Base-by-base conservation (phyloP, 1,140 invertebrate genomes). In the Drosophila virilis region DNA sequence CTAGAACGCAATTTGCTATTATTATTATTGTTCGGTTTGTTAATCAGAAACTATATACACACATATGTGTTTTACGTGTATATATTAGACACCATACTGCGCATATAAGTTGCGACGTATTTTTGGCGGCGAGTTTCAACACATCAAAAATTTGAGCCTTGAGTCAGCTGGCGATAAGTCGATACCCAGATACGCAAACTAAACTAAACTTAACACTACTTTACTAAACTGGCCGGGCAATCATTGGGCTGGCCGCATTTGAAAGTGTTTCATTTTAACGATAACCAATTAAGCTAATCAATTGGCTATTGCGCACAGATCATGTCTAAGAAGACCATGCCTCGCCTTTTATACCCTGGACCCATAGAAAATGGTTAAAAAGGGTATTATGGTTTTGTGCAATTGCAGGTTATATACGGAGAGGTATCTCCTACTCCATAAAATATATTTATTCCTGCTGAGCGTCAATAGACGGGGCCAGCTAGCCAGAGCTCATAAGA, bases 121-220 rank as follows among this genome's bases (percentile, higher is more conserved):
- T 85, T 85, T 80, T 71, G 46, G 12, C 22, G 12, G 43, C 65
- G 17, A 57, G 64, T 73, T 67, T 62, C 54, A 42, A 59, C 60
- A 48, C 48, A 61, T 59, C 84, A 32, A 32, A 68, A 59, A 69
- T 37, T 57, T 58, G 62, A 77, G 78, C 81, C 81, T 80, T 80
- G 69, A 81, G 67, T 80, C 81, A 32, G 60, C 48, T 55, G 67
- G 80, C 73, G 77, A 85, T 86, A 85, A 81, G 82, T 85, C 42
- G 55, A 59, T 59, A 33, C 43, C 13, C 66, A 66, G 74, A 82
- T 82, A 82, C 79, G 78, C 59, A 78, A 78, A 15, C 40, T 15
- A 15, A 33, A 45, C 57, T 28, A 28, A 28, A 28, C 22, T 28
- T 28, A 28, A 64, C n/a, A 61, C 22, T 57, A 48, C 37, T 58